These are phyloP conservation scores for Esox masquinongy DNA, from an alignment of 2,797 vertebrate genomes.

Conservation along the genomic window DNA sequence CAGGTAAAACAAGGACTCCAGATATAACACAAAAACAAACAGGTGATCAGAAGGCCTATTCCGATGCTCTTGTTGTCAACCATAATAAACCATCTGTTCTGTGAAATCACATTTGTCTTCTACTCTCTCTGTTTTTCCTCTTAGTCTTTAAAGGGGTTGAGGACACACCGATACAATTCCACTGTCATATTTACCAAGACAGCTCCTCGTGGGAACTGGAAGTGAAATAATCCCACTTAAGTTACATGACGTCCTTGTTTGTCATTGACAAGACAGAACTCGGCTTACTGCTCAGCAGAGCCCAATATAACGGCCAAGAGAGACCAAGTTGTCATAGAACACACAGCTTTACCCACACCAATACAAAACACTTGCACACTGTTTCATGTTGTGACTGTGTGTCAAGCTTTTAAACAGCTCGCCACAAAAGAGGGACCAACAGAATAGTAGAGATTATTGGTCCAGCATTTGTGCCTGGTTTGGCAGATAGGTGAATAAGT, in stretches of 20 bases:
- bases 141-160: slow-evolving; percentile 23
- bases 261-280: slow-evolving; percentile 25
- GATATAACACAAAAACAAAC: no score
- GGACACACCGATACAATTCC: slow-evolving; percentile 36
- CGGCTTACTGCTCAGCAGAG: not conserved
- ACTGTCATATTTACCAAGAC: slow-evolving; percentile 30
- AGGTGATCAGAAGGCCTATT: not conserved
- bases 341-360: not conserved
- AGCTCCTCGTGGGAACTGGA: slow-evolving; percentile 17
- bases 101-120: not conserved
- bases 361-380: not conserved
- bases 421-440: slow-evolving; percentile 12
- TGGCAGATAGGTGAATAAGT: slow-evolving; percentile 12
- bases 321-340: not conserved
- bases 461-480: slow-evolving; percentile 13
- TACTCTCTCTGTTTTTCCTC: not conserved
- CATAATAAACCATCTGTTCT: not conserved
- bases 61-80: not conserved
- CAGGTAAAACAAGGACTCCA: no score
- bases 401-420: slow-evolving; percentile 20
- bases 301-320: slow-evolving; percentile 3
- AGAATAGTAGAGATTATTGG: slow-evolving; percentile 26
- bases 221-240: slow-evolving; percentile 14
- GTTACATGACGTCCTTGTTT: slow-evolving; percentile 12
- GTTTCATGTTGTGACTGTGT: not conserved